Evolutionary conservation across 1,140 invertebrate species (phyloP).

Genomic region (Vollenhovia emeryi): DNA sequence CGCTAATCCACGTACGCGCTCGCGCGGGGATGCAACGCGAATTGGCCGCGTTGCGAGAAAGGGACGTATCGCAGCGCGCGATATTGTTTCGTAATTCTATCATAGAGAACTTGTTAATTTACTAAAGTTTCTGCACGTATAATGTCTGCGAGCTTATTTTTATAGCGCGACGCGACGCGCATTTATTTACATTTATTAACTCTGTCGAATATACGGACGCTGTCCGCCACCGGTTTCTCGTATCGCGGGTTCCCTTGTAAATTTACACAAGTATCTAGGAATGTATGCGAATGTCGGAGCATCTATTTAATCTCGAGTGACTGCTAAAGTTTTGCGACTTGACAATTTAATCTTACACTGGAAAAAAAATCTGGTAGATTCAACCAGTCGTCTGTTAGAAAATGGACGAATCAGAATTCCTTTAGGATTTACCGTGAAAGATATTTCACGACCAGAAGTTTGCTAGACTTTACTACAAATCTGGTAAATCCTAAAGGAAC

Average conservation of each 20-base stretch:
- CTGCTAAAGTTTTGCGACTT: background rate
- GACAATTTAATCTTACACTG: no score
- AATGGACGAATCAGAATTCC: no score
- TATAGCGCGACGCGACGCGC: background rate
- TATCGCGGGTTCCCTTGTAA: background rate
- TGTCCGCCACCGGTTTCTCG: background rate
- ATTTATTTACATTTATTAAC: background rate
- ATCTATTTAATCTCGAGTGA: background rate
- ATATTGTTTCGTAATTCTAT: no score
- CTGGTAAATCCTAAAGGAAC: no score
- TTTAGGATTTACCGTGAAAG: no score
- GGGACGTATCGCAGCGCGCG: background rate
- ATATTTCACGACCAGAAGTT: no score
- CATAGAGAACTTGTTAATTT: no score
- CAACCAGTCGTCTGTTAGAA: no score
- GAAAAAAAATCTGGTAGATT: no score
- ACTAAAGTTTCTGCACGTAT: background rate
- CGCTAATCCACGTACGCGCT: background rate
- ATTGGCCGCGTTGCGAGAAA: background rate
- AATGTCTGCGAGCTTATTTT: background rate
- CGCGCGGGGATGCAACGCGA: background rate
- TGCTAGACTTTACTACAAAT: no score
- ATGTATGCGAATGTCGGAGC: background rate
- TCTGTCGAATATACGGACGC: background rate
- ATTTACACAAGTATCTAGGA: background rate